Base-by-base conservation (phyloP, 2,888 invertebrate genomes). In the Trichogramma evanescens region DNA sequence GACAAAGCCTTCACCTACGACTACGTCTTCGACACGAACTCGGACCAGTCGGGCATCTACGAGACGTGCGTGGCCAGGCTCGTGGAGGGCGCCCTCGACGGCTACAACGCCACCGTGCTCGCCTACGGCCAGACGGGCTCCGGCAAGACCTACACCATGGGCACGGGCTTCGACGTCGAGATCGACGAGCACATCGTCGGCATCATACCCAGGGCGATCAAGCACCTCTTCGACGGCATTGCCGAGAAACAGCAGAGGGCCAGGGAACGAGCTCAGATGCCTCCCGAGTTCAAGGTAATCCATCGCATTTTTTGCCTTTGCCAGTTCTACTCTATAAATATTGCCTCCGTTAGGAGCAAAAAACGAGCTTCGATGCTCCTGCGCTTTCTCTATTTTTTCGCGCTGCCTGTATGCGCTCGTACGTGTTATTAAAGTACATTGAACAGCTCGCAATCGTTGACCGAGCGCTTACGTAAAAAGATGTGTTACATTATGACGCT, bases 111-210 rank as follows among this genome's bases (percentile, higher is more conserved):
- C 10, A 98, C 98, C 8, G 93, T 98, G 49, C 84, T 99, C 70
- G 98, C 98, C 0, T 78, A 78, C 50, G 77, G 77, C 7, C 83
- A 93, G 88, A 99, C 99, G 52, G 98, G 98, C 3, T 95, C 95
- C 46, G 98, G 98, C 3, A 99, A 99, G 82, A 99, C 98, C 0
- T 96, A 94, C 79, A 95, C 96, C 3, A 99, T 99, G 97, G 98
- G 98, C 58, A 96, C 97, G 10, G 96, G 95, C 5, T 97, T 97
- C 80, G 96, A 97, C 71, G 86, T 84, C 66, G 77, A 77, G 66
- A 70, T 77, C 50, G 77, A 74, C 52, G 74, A 77, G 13, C 65
- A 52, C 58, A 64, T 77, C 38, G 65, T 76, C 45, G 98, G 98
- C 39, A 96, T 99, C 71, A 94, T 99, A 70, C 98, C 98, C 0